phyloP scores from a whole-genome alignment of 2,113 vertebrate genomes.

The Tetraodon nigroviridis region DNA sequence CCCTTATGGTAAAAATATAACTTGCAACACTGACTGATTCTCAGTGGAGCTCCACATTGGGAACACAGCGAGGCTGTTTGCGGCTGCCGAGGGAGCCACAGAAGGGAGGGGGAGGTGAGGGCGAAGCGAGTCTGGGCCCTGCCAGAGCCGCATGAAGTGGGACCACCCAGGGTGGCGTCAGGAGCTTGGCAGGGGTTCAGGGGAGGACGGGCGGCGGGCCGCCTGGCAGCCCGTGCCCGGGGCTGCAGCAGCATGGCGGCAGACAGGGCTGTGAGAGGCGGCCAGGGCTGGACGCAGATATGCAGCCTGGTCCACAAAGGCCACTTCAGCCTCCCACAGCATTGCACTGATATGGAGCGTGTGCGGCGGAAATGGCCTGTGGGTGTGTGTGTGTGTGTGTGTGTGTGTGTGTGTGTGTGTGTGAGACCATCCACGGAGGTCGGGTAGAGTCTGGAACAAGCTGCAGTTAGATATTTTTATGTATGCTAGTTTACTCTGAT shows the following conservation, averaged over 20 bases:
- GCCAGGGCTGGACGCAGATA: conserved; percentile 66
- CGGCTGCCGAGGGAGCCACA: conserved; percentile 45
- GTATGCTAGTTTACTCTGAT: conserved; percentile 39
- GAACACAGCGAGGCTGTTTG: conserved; percentile 69
- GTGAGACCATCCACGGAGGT: conserved; percentile 47
- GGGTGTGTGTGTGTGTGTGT: conserved; percentile 23
- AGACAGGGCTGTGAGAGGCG: conserved; percentile 61
- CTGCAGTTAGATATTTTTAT: conserved; percentile 65
- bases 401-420: no score
- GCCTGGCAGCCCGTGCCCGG: conserved; percentile 61
- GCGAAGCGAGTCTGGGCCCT: conserved; percentile 38
- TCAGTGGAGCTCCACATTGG: conserved; percentile 57
- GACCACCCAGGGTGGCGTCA: conserved; percentile 78
- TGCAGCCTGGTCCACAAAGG: conserved; percentile 67
- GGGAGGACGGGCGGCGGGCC: conserved; percentile 56
- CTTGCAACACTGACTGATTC: conserved; percentile 58
- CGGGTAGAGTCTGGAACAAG: conserved; percentile 34
- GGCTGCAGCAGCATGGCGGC: conserved; percentile 59
- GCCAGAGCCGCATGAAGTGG: conserved; percentile 70
- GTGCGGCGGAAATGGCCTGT: conserved; percentile 11
- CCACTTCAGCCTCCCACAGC: conserved; percentile 70
- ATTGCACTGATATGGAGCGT: conserved; percentile 55
- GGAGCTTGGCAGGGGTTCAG: conserved; percentile 72
- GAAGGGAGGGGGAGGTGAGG: conserved; percentile 31
- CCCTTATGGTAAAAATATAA: conserved; percentile 61